Conservation (phyloP, 2,888 invertebrate genomes). For the Ditula angustiorana region DNA sequence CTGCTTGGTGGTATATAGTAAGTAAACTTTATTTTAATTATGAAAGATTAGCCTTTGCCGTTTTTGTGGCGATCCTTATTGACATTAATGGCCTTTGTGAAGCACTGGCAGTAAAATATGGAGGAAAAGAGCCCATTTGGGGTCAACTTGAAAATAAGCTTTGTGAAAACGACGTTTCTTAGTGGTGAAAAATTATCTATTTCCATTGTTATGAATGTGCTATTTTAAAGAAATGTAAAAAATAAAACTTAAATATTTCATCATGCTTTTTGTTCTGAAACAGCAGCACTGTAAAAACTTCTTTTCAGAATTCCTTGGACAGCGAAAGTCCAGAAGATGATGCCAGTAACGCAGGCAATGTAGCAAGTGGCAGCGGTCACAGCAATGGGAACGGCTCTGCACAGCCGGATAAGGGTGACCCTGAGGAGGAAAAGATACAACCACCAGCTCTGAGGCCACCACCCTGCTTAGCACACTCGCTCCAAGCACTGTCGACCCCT, state of each 20-base stretch:
- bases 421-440: slow-evolving; percentile 49
- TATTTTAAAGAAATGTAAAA: no score
- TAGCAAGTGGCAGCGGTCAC: slow-evolving; percentile 63
- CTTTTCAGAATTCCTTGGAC: slow-evolving; percentile 72
- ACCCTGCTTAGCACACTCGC: slow-evolving; percentile 85
- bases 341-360: slow-evolving; percentile 68
- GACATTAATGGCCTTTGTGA: no score
- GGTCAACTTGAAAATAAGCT: no score
- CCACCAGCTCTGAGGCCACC: slow-evolving; percentile 75
- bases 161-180: no score
- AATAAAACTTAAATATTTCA: no score
- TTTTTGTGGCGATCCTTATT: no score
- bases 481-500: slow-evolving; percentile 86
- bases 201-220: no score
- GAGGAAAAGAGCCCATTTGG: no score
- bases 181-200: background rate
- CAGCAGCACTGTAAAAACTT: no score
- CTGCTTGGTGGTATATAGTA: slow-evolving; percentile 74
- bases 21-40: slow-evolving; percentile 45
- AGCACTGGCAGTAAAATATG: no score
- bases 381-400: slow-evolving; percentile 27
- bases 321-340: slow-evolving; percentile 81
- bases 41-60: no score
- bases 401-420: slow-evolving; percentile 6
- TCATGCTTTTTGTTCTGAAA: no score